phyloP scores from a whole-genome alignment of 2,888 invertebrate species.

The Diloba caeruleocephala region DNA sequence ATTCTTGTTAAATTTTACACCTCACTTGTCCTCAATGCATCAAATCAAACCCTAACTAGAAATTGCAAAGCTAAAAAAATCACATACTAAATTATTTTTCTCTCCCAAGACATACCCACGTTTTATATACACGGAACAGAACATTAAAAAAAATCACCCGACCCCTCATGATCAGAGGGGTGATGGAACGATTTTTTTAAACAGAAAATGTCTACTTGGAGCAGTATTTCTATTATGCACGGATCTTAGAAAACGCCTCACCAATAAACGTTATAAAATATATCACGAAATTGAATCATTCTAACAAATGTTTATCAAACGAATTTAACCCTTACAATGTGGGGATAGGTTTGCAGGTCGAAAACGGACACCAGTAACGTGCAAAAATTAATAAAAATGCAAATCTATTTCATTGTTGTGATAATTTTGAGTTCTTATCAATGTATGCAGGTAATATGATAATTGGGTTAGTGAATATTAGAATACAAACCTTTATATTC shows the following conservation, averaged over 20 bases:
- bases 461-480: slow-evolving; percentile 42
- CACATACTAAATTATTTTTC: slow-evolving; percentile 37
- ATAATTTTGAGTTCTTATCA: slow-evolving; percentile 41
- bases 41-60: slow-evolving; percentile 59
- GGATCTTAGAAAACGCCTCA: slow-evolving; percentile 54
- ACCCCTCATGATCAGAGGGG: slow-evolving; percentile 74
- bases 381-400: slow-evolving; percentile 32
- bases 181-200: slow-evolving; percentile 64
- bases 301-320: slow-evolving; percentile 12
- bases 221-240: slow-evolving; percentile 54
- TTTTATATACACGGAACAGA: slow-evolving; percentile 71
- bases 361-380: slow-evolving; percentile 9
- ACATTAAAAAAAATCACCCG: slow-evolving; percentile 61
- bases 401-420: slow-evolving; percentile 36
- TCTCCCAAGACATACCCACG: slow-evolving; percentile 72
- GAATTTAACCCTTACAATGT: slow-evolving; percentile 46
- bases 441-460: slow-evolving; percentile 49
- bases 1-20: slow-evolving; percentile 42
- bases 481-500: slow-evolving; percentile 40
- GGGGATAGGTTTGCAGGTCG: slow-evolving; percentile 2
- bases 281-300: slow-evolving; percentile 15
- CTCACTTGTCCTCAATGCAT: slow-evolving; percentile 31
- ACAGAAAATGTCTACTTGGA: slow-evolving; percentile 71
- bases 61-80: slow-evolving; percentile 19
- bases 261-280: slow-evolving; percentile 51